phyloP scores from a whole-genome alignment of 2,113 vertebrate genomes.

The Labeo rohita region DNA sequence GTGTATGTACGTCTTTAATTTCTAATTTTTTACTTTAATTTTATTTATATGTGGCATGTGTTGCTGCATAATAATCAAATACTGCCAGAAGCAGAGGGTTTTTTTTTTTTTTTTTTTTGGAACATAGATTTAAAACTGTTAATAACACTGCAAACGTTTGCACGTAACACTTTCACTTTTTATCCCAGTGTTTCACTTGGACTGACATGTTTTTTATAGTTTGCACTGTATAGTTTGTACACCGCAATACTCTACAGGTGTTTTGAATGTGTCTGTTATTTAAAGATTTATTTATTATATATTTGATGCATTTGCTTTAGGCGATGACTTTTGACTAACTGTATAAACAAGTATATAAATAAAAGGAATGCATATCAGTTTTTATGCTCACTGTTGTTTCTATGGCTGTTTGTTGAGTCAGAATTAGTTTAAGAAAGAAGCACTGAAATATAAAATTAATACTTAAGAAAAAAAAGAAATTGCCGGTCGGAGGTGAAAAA shows the following conservation, averaged over 20 bases:
- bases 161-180: conserved; percentile 60
- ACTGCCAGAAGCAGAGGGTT: not conserved
- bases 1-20: not conserved
- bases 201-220: conserved; percentile 63
- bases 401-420: not conserved
- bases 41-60: not conserved
- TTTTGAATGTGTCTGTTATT: conserved; percentile 76
- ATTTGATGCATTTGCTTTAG: conserved; percentile 58
- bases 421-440: not conserved
- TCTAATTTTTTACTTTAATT: not conserved
- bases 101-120: conserved; percentile 27
- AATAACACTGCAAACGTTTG: conserved; percentile 58
- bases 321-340: conserved; percentile 56
- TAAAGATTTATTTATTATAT: conserved; percentile 54
- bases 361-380: conserved; percentile 52
- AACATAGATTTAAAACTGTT: conserved; percentile 26
- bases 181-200: conserved; percentile 65
- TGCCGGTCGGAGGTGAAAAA: too few relatives aligned
- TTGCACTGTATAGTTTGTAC: conserved; percentile 77
- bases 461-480: too few relatives aligned
- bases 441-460: not conserved
- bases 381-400: conserved; percentile 4
- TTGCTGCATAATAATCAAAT: not conserved
- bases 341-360: conserved; percentile 61
- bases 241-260: conserved; percentile 75